Base-by-base conservation (phyloP, 2,797 vertebrate species). In the Poeciliopsis gracilis region DNA sequence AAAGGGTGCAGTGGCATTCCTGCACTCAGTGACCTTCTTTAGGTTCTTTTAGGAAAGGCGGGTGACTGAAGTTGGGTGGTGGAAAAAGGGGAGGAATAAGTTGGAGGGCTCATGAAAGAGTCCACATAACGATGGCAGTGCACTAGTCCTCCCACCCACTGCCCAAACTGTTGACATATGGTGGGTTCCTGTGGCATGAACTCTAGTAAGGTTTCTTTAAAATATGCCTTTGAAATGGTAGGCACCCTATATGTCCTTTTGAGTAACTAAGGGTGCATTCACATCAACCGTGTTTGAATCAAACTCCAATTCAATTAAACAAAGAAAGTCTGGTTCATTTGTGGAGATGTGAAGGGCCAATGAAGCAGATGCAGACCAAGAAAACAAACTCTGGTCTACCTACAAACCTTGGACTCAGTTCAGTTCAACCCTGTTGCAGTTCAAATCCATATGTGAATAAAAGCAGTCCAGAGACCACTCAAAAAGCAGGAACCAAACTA, bases 131-230 rank as follows among this genome's bases (percentile, higher is more conserved):
- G 11, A 75, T 76, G 79, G 87, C 78, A 78, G 47, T 84, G 73
- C 79, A 79, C 80, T 18, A 16, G 61, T 45, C 63, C 85, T 88
- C 81, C 82, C 66, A 43, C 81, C 77, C 74, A 72, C 72, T 1
- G 3, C 47, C 74, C 81, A 78, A 82, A 66, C 49, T 80, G 59
- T 36, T 30, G 59, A 61, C 30, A 61, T 61, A 9, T 18, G 15
- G 30, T 61, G 30, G 28, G 59, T 33, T 33, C 30, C 59, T 61
- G 73, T 73, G 83, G 87, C 89, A 90, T 84, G 87, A 91, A 90
- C 89, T 89, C 79, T 84, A 87, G 91, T 91, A 91, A 92, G 81
- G 79, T 78, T 78, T 84, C 91, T 91, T 91, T 88, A 86, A 90
- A 92, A 83, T 82, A 92, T 66, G 80, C 86, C 87, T 91, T 91